Base-by-base conservation (phyloP, 1,140 invertebrate species). In the Drosophila mojavensis region DNA sequence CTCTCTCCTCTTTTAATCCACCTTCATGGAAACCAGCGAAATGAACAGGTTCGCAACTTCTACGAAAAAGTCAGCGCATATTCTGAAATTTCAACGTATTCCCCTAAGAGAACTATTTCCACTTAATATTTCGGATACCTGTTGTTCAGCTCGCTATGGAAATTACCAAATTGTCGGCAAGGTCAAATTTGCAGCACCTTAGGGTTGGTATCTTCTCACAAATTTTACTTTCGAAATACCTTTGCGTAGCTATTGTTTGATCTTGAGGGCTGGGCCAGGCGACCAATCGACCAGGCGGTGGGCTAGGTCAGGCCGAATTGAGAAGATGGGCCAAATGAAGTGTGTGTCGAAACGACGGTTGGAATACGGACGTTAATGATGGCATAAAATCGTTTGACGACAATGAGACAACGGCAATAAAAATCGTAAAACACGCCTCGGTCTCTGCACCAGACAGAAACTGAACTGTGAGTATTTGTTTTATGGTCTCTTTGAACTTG, bases 391-490 rank as follows among this genome's bases (percentile, higher is more conserved):
- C 48, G 48, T 69, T 50, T 74, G 26, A 66, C 45, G 28, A n/a
- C 26, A 11, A 61, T 28, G 13, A 15, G 33, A 33, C 33, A 9
- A 33, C 33, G 83, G 79, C 65, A 83, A 89, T 78, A 89, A 88
- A 86, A 71, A 66, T 70, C 65, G 77, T 89, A 68, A 64, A 86
- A 88, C 79, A 83, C 84, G 77, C 83, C 83, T 77, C 55, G 55
- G 51, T 66, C 54, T 15, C 54, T 43, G 28, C 61, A 15, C n/a
- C 15, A 33, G 33, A 6, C 33, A 33, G 33, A 33, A 9, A 33
- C 33, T 33, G 33, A 33, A 6, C 43, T 15, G 13, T 71, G 62
- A 70, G 51, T 66, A 75, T 78, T 72, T 75, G 65, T 61, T 75
- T 78, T 78, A 74, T 74, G 48, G 64, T 55, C 50, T 33, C 51